These are phyloP conservation scores for Holothuria glaberrima DNA, from an alignment of 35 echinoderm and acorn worm species.

Conservation along the genomic window DNA sequence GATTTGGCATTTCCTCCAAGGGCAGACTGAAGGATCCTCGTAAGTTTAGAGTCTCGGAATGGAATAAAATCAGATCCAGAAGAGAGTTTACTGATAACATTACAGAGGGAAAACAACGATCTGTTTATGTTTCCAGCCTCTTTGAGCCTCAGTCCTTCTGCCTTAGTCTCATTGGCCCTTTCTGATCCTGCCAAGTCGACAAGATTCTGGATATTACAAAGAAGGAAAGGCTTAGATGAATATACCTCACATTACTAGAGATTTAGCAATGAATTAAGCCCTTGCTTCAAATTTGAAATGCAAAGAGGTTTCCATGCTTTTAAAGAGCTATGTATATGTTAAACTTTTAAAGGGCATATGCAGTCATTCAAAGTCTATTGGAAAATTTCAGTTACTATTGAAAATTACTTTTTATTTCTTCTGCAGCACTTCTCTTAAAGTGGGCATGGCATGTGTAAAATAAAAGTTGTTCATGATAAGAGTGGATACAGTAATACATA, in stretches of 20 bases:
- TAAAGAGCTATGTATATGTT: background rate
- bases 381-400: too few relatives aligned
- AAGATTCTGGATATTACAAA: conserved; percentile 69
- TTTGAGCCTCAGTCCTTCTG: conserved; percentile 68
- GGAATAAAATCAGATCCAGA: conserved; percentile 70
- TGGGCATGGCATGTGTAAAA: too few relatives aligned
- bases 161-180: conserved; percentile 82
- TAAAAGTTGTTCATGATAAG: too few relatives aligned
- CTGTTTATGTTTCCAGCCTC: conserved; percentile 94
- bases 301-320: background rate
- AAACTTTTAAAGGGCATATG: background rate
- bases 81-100: conserved; percentile 85
- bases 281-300: background rate
- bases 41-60: conserved; percentile 91
- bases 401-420: too few relatives aligned
- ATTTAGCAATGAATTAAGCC: background rate
- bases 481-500: too few relatives aligned
- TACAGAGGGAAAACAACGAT: conserved; percentile 73
- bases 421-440: too few relatives aligned
- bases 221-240: background rate
- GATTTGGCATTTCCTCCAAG: conserved; percentile 94
- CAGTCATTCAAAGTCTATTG: too few relatives aligned
- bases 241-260: background rate
- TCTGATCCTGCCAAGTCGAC: conserved; percentile 94
- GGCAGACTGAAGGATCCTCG: conserved; percentile 81